These are phyloP conservation scores for Latrodectus hesperus DNA, from an alignment of 2,888 invertebrate genomes.

Conservation along the genomic window DNA sequence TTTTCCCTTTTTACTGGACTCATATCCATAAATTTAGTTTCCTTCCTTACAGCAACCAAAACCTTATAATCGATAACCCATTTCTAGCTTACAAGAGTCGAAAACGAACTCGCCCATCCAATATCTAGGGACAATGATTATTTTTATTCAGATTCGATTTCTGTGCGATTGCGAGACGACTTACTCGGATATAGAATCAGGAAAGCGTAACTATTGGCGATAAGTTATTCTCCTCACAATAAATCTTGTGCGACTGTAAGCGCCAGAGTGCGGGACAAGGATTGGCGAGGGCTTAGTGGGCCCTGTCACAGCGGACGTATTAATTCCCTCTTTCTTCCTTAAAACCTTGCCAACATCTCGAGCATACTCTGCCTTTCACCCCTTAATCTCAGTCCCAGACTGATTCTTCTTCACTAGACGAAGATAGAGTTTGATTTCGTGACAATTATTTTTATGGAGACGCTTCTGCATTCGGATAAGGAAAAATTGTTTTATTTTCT, in stretches of 20 bases:
- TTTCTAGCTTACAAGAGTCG: no score
- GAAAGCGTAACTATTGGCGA: slow-evolving; percentile 39
- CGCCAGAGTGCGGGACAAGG: neutral
- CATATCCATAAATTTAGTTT: no score
- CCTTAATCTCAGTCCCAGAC: neutral
- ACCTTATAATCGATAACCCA: no score
- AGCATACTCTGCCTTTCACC: slow-evolving; percentile 9
- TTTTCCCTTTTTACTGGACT: no score
- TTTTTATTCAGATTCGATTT: no score
- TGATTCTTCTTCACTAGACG: neutral
- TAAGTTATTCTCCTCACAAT: slow-evolving; percentile 4
- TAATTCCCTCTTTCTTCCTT: slow-evolving; percentile 43
- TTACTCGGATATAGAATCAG: neutral
- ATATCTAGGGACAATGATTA: no score
- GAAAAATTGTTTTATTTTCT: no score
- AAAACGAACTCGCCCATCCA: no score
- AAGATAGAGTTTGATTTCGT: neutral
- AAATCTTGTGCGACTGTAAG: slow-evolving; percentile 22
- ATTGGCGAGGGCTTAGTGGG: slow-evolving; percentile 36
- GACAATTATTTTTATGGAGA: neutral
- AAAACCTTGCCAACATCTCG: slow-evolving; percentile 49
- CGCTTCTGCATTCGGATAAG: no score
- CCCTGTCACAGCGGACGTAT: slow-evolving; percentile 51
- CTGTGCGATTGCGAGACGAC: no score
- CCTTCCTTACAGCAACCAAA: no score